Evolutionary conservation across 2,113 vertebrate species (phyloP).

Genomic region (sheep (Ovis aries)): ARS-UI_Ramb_v3.0 NC_056058.1:56930501-56931000

Average conservation of each 20-base stretch:
- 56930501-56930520: neutral
- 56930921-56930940: neutral
- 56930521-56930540: neutral
- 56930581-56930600: neutral
- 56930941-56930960: neutral
- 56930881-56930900: neutral
- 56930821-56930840: neutral
- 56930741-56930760: neutral
- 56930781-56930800: neutral
- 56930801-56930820: neutral
- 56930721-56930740: neutral
- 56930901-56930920: neutral
- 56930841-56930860: neutral
- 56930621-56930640: neutral
- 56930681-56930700: neutral
- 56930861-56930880: neutral
- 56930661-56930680: neutral
- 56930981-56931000: neutral
- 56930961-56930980: neutral
- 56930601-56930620: neutral
- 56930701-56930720: neutral
- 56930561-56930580: neutral
- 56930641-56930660: neutral
- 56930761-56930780: neutral
- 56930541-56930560: too few relatives aligned